These are phyloP conservation scores for Lagodon rhomboides DNA, from an alignment of 2,797 vertebrate species.

Conservation along the genomic window DNA sequence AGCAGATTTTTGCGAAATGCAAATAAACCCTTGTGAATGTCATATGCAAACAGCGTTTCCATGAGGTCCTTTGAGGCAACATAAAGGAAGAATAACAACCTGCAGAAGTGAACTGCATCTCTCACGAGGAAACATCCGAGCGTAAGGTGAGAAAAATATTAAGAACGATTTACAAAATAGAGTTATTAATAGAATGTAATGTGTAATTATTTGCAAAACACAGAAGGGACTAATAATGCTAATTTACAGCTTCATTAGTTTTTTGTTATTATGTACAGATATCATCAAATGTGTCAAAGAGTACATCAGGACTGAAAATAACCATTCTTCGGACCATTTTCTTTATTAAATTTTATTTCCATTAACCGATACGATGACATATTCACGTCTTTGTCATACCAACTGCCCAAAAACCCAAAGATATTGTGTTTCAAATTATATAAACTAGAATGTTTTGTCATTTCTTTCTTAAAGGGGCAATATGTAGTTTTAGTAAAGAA, in stretches of 20 bases:
- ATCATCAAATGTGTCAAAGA: not conserved
- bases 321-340: not conserved
- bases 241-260: no score
- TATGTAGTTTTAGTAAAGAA: no score
- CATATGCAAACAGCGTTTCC: slow-evolving; percentile 32
- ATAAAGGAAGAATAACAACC: not conserved
- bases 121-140: not conserved
- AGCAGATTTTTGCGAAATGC: not conserved
- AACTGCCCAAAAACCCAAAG: not conserved
- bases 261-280: no score
- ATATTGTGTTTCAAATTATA: no score
- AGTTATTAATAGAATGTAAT: not conserved
- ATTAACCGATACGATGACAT: no score
- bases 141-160: slow-evolving; percentile 15
- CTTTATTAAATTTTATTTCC: no score
- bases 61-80: not conserved
- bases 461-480: not conserved
- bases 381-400: not conserved
- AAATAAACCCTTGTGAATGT: not conserved
- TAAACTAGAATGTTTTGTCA: not conserved
- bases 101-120: not conserved
- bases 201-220: not conserved
- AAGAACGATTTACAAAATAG: not conserved
- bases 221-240: not conserved
- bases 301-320: not conserved